phyloP scores from a whole-genome alignment of 2,888 invertebrate genomes.

The Gastracanthus pulcherrimus region DNA sequence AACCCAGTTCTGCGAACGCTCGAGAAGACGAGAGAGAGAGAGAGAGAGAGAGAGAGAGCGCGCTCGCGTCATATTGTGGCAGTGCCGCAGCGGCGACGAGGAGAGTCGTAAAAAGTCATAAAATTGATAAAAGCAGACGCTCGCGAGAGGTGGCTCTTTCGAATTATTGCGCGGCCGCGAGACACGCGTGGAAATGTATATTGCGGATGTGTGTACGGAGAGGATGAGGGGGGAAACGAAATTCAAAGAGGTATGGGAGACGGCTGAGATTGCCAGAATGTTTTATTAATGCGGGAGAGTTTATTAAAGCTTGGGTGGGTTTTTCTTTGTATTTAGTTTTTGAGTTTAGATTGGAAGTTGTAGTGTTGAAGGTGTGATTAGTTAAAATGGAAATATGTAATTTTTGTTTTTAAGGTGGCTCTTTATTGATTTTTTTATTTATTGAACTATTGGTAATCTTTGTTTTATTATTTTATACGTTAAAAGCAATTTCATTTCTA shows the following conservation, averaged over 20 bases:
- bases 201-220: neutral
- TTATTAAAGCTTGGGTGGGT: neutral
- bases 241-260: neutral
- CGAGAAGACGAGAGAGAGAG: no score
- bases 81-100: neutral
- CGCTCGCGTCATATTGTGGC: neutral
- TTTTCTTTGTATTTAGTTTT: neutral
- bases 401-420: no score
- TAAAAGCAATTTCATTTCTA: no score
- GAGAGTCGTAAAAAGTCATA: conserved; percentile 36
- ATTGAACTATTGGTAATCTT: no score
- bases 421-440: no score
- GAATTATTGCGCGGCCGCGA: conserved; percentile 16
- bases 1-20: conserved; percentile 12
- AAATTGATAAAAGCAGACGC: conserved; percentile 44
- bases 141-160: neutral
- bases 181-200: neutral
- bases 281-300: conserved; percentile 1
- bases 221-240: neutral
- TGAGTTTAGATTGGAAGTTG: neutral
- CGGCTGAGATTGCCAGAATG: neutral
- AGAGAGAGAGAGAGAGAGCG: neutral
- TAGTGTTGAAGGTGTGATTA: no score
- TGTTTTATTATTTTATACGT: no score
- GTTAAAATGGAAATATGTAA: no score